phyloP scores from a whole-genome alignment of 2,113 vertebrate genomes.

The Mobula hypostoma region DNA sequence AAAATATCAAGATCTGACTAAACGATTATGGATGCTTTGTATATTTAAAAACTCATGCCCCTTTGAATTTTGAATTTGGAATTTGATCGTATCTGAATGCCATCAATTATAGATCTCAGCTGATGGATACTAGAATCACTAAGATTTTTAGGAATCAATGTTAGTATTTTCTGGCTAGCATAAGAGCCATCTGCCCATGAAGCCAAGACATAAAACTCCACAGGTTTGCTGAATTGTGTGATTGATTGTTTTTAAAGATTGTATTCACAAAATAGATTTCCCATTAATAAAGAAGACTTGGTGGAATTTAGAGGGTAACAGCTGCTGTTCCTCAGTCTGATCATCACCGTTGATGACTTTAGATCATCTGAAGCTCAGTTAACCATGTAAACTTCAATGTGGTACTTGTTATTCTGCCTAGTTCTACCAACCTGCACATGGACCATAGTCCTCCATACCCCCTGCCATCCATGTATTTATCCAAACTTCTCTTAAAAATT shows the following conservation, averaged over 20 bases:
- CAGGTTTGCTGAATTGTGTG: not conserved
- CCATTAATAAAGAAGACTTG: not conserved
- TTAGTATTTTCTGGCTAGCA: not conserved
- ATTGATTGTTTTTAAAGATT: not conserved
- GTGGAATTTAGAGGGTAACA: not conserved
- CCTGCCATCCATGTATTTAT: no score
- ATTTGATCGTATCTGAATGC: not conserved
- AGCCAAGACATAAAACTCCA: not conserved
- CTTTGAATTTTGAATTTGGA: not conserved
- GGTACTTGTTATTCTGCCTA: no score
- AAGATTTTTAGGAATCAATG: not conserved
- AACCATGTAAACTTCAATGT: not conserved
- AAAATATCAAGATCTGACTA: not conserved
- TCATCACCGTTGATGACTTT: not conserved
- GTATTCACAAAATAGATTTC: not conserved
- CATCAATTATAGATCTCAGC: not conserved
- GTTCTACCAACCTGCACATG: no score
- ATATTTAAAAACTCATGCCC: not conserved
- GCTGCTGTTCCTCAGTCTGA: not conserved
- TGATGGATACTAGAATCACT: not conserved
- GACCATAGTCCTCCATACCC: no score
- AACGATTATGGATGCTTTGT: not conserved
- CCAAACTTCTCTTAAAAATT: no score
- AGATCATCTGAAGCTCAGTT: not conserved
- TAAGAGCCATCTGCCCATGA: not conserved